Evolutionary conservation across 2,888 invertebrate species (phyloP), one percentile per base, ranked within the genome.

Genomic region (Ichneumoninae sp.): DNA sequence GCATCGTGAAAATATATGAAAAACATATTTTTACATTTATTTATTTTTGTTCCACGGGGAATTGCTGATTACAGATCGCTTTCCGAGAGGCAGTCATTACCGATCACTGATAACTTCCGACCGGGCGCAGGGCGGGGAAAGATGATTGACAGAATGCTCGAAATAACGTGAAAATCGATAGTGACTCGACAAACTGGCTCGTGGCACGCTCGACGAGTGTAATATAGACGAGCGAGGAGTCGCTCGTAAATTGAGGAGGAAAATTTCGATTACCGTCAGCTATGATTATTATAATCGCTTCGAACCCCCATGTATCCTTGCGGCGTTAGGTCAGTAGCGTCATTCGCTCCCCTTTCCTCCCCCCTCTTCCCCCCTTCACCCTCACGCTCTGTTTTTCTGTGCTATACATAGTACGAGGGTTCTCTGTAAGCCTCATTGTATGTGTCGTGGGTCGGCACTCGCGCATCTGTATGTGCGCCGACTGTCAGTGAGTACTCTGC

Each of bases 401-500:
- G 57, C 26, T 57, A 57, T 52, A 69, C 19, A 47, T 57, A 40
- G 26, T 52, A 60, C 26, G 44, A 36, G 36, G 40, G 50, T 36
- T 19, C 30, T 30, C 57, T 66, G 54, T 44, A 47, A 66, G 30
- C 2, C n/a, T 54, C 30, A 19, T 3, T 70, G 60, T 47, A n/a
- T 19, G 40, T 54, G 66, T 66, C 30, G 73, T 54, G 30, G 30
- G 54, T 30, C 36, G 26, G 19, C 30, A 33, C 19, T 66, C 26
- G 30, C 63, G n/a, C 36, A 26, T 70, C 44, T 50, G 70, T 71
- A 47, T 68, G 73, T 52, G 80, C 57, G 57, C 57, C 66, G 66
- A 74, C 66, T 57, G 79, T 74, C 79, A 79, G 60, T 73, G 73
- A 78, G 79, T 66, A 47, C 75, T 83, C 74, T 79, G 10, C 65